Evolutionary conservation across 2,888 invertebrate species (phyloP).

Genomic region (Dendrolimus houi): DNA sequence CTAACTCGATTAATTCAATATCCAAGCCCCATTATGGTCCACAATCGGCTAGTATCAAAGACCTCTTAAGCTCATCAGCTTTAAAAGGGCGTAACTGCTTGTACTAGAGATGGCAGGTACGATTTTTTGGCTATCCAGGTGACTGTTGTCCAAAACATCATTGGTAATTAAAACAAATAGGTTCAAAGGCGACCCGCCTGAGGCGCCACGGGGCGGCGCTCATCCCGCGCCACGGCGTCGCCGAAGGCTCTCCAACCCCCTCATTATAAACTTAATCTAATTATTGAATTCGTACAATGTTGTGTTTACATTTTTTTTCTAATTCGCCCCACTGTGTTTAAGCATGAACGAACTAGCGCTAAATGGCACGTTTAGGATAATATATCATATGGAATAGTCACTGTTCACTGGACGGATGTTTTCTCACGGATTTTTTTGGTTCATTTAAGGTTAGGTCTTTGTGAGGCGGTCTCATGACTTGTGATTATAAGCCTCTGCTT

Average conservation of each 20-base stretch:
- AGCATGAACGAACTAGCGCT: slow-evolving; percentile 70
- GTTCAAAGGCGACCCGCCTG: slow-evolving; percentile 65
- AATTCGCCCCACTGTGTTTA: slow-evolving; percentile 72
- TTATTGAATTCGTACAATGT: slow-evolving; percentile 76
- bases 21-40: slow-evolving; percentile 44
- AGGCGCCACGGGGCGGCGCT: slow-evolving; percentile 67
- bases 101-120: background rate
- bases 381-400: slow-evolving; percentile 69
- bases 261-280: slow-evolving; percentile 74
- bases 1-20: background rate
- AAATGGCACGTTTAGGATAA: slow-evolving; percentile 73
- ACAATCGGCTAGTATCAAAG: slow-evolving; percentile 65
- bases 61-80: slow-evolving; percentile 9
- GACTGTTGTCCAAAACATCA: slow-evolving; percentile 63
- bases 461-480: slow-evolving; percentile 36
- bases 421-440: slow-evolving; percentile 63
- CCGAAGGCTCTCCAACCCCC: slow-evolving; percentile 48
- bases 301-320: slow-evolving; percentile 75
- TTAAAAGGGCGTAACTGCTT: background rate
- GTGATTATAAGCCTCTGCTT: slow-evolving; percentile 52
- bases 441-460: slow-evolving; percentile 29
- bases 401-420: slow-evolving; percentile 45
- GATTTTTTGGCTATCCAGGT: background rate
- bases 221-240: slow-evolving; percentile 60
- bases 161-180: slow-evolving; percentile 75